Evolutionary conservation across 2,113 vertebrate genomes (phyloP), one percentile per base, ranked within the genome.

Genomic region (Prionailurus viverrinus): DNA sequence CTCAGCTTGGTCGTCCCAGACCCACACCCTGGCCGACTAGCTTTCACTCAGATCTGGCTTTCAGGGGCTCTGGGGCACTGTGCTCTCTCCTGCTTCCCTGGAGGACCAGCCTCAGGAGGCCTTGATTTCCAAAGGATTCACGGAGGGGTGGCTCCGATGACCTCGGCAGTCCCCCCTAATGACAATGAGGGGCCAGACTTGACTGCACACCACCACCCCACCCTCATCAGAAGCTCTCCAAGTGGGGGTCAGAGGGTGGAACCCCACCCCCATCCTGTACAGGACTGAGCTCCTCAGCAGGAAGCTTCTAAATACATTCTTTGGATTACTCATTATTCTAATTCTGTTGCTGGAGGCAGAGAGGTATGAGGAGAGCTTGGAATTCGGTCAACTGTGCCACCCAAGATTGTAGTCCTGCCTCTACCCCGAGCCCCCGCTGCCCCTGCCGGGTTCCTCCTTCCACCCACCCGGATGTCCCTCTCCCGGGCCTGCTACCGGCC

Each of bases 351-450:
- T 84, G 41, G 31, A 91, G 74, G 23, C 91, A 53, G 27, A 79
- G 74, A 36, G 45, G 66, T 36, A 74, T 29, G 65, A 92, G 36
- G 83, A 95, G n/a, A 85, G 65, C 29, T 16, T 63, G 55, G 93
- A 93, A 80, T 79, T 51, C 41, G 45, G 7, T 80, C 79, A 7
- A 0, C 2, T 8, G 51, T 23, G 69, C n/a, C 53, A 3, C 36
- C 65, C 13, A n/a, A 51, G 66, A 63, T 1, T 21, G 31, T 16
- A 0, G 21, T 25, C n/a, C 66, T 2, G 48, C 74, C 39, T 18
- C 66, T 14, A 27, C 41, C 94, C 27, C 14, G 3, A 71, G 55
- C 4, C 41, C 68, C n/a, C 1, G 1, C 16, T 3, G 16, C 36
- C n/a, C n/a, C 6, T 4, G 13, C 10, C n/a, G 25, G 69, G 45